Evolutionary conservation across 2,888 invertebrate genomes (phyloP).

Genomic region (Luperina testacea): DNA sequence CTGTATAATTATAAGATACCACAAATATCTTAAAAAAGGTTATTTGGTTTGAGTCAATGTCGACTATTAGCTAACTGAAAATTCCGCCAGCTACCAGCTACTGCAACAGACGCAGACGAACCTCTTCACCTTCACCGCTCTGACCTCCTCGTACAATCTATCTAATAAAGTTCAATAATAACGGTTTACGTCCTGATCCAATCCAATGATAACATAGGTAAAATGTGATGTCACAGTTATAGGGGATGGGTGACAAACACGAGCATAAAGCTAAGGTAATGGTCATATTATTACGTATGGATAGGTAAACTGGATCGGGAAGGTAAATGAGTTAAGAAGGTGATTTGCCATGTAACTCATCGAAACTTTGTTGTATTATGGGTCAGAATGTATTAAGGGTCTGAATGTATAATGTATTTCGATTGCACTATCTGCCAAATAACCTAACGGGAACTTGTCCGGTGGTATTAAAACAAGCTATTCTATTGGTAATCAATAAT

Average conservation of each 20-base stretch:
- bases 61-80: background rate
- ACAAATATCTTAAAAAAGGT: background rate
- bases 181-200: constrained; percentile 2
- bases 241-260: constrained; percentile 24
- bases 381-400: background rate
- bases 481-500: background rate
- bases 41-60: background rate
- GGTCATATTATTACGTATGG: constrained; percentile 5
- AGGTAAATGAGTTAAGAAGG: background rate
- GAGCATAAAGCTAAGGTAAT: constrained; percentile 24
- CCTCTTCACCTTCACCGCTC: background rate
- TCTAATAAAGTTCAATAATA: constrained; percentile 2
- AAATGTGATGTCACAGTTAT: constrained; percentile 17
- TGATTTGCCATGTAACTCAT: background rate
- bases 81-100: background rate
- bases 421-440: background rate
- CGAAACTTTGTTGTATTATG: background rate
- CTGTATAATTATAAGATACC: too few relatives aligned
- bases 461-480: background rate
- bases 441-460: background rate
- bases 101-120: background rate
- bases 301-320: background rate
- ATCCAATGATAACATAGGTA: constrained; percentile 22
- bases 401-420: background rate
- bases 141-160: background rate